Evolutionary conservation across 64 coral and sea anemone species (phyloP).

Genomic region (Catalaphyllia jardinei): DNA sequence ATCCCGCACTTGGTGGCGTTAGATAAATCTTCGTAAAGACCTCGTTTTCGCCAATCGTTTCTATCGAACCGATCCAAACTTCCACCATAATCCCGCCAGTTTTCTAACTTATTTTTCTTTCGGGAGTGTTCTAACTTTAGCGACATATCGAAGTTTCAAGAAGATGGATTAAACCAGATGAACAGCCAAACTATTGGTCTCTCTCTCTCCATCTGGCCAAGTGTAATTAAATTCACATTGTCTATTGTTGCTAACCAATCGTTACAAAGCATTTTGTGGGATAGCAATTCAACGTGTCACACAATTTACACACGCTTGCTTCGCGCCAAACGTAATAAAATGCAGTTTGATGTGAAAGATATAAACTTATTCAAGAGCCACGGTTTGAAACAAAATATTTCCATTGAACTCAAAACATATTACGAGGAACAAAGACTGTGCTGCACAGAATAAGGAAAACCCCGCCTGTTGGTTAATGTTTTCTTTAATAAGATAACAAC

Average conservation of each 20-base stretch:
- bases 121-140: background rate
- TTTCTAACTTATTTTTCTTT: conserved; percentile 4
- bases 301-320: background rate
- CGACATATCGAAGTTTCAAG: background rate
- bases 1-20: conserved; percentile 21
- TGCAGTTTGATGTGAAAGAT: background rate
- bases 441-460: background rate
- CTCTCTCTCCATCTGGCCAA: background rate
- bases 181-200: background rate
- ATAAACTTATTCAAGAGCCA: background rate
- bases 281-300: background rate
- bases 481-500: conserved; percentile 17
- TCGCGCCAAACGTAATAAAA: conserved; percentile 9
- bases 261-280: background rate
- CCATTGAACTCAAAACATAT: background rate
- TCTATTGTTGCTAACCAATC: background rate
- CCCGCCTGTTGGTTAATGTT: conserved; percentile 1
- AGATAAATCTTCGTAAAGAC: conserved; percentile 41
- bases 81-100: conserved; percentile 5
- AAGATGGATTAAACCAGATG: background rate
- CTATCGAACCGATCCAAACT: conserved; percentile 17
- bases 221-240: conserved; percentile 2
- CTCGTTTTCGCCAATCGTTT: conserved; percentile 16
- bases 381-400: conserved; percentile 29
- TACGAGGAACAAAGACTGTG: conserved; percentile 22